phyloP scores from a whole-genome alignment of 1,140 invertebrate genomes.

The Caenorhabditis latens region DNA sequence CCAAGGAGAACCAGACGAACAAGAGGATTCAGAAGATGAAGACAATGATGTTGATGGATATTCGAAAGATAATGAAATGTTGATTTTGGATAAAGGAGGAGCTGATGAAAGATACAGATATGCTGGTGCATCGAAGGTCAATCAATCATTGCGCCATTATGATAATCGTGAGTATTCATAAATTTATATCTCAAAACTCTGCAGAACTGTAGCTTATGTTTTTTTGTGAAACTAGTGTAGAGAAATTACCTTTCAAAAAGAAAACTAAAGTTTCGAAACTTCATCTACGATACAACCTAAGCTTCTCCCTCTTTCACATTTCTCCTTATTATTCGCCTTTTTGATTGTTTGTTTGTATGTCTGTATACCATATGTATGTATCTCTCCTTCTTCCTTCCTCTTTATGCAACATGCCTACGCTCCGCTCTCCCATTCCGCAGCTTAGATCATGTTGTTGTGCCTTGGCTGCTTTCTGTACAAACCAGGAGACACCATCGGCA shows the following conservation, averaged over 20 bases:
- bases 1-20: not conserved
- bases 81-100: not conserved
- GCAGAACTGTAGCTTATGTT: too few relatives aligned
- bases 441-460: constrained; percentile 27
- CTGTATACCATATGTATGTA: not conserved
- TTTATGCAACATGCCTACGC: constrained; percentile 11
- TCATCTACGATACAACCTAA: too few relatives aligned
- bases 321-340: not conserved
- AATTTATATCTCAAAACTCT: not conserved
- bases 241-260: too few relatives aligned
- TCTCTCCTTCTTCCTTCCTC: not conserved
- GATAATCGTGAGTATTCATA: constrained; percentile 10
- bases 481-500: not conserved
- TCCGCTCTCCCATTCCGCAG: not conserved
- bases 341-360: not conserved
- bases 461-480: constrained; percentile 7
- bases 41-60: constrained; percentile 16
- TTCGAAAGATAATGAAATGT: constrained; percentile 18
- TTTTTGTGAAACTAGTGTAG: too few relatives aligned
- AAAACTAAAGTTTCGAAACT: too few relatives aligned
- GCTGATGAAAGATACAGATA: not conserved
- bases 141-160: not conserved
- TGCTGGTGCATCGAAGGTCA: not conserved
- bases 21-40: constrained; percentile 14
- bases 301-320: not conserved